phyloP scores from a whole-genome alignment of 2,888 invertebrate species.

The Pycnomerus fuliginosus region DNA sequence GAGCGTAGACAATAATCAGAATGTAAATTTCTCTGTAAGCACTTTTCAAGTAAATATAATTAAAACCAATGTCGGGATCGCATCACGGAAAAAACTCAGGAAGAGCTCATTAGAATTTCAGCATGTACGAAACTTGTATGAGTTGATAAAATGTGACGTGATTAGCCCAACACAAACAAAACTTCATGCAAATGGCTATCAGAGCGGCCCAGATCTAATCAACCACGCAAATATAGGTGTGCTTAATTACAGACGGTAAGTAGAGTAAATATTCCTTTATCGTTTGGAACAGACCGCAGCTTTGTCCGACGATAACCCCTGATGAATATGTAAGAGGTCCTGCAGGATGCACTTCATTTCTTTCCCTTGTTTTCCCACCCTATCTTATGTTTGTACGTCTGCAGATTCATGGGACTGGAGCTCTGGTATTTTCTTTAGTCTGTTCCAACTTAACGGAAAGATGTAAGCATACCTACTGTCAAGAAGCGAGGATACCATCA shows the following conservation, averaged over 20 bases:
- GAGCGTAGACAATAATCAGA: slow-evolving; percentile 37
- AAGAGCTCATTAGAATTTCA: slow-evolving; percentile 1
- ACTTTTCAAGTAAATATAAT: slow-evolving; percentile 36
- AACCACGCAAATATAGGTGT: slow-evolving; percentile 53
- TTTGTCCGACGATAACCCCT: slow-evolving; percentile 50
- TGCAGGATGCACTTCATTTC: no score
- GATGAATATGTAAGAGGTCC: slow-evolving; percentile 51
- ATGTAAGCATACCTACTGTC: no score
- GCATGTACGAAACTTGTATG: slow-evolving; percentile 2
- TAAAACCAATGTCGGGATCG: slow-evolving; percentile 24
- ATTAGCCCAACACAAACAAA: slow-evolving; percentile 50
- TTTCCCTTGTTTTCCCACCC: no score
- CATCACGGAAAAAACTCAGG: not conserved
- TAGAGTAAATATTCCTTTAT: slow-evolving; percentile 54
- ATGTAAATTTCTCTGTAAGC: slow-evolving; percentile 35
- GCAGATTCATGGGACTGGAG: no score
- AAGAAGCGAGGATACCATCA: no score
- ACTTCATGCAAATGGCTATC: slow-evolving; percentile 50
- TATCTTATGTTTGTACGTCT: no score
- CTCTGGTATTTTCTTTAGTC: no score
- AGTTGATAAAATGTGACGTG: slow-evolving; percentile 42
- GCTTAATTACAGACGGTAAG: slow-evolving; percentile 53
- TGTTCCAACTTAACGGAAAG: no score
- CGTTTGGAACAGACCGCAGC: slow-evolving; percentile 48
- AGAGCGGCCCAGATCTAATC: slow-evolving; percentile 50